These are phyloP conservation scores for Rhinichthys klamathensis DNA, from an alignment of 2,113 vertebrate genomes.

Conservation along the genomic window DNA sequence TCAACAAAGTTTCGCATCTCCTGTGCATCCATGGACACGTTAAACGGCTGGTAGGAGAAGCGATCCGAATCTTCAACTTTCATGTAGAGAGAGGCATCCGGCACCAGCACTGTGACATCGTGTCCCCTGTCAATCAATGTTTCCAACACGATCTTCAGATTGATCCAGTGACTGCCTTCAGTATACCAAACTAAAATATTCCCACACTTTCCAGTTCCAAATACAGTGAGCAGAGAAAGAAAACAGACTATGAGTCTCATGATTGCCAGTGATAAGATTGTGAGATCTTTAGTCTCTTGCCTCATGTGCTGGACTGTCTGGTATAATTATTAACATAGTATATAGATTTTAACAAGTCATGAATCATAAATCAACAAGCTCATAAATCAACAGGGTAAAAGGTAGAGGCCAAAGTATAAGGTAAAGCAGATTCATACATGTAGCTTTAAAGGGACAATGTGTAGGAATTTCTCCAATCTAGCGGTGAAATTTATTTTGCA, in stretches of 20 bases:
- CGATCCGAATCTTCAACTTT: conserved; percentile 50
- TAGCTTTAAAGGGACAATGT: not conserved
- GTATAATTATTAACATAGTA: conserved; percentile 6
- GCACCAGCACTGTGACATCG: conserved; percentile 71
- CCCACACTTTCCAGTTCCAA: conserved; percentile 63
- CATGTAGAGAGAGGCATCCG: conserved; percentile 51
- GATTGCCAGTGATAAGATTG: not conserved
- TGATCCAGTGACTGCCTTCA: conserved; percentile 83
- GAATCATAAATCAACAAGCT: not conserved
- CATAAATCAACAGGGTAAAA: not conserved
- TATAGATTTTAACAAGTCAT: not conserved
- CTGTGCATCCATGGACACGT: conserved; percentile 49
- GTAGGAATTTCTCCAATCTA: too few species aligned
- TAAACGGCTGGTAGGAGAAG: conserved; percentile 63
- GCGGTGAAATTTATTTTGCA: too few species aligned
- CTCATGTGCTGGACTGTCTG: not conserved
- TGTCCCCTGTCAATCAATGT: conserved; percentile 69
- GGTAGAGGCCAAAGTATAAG: not conserved
- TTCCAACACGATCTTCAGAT: conserved; percentile 74
- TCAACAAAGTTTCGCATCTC: conserved; percentile 52
- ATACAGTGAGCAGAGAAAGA: conserved; percentile 65
- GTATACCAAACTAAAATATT: conserved; percentile 79
- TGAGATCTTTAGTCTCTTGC: not conserved
- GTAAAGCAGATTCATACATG: not conserved
- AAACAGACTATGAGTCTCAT: conserved; percentile 54